These are phyloP conservation scores for Metalampra italica DNA, from an alignment of 2,888 invertebrate species.

Conservation along the genomic window DNA sequence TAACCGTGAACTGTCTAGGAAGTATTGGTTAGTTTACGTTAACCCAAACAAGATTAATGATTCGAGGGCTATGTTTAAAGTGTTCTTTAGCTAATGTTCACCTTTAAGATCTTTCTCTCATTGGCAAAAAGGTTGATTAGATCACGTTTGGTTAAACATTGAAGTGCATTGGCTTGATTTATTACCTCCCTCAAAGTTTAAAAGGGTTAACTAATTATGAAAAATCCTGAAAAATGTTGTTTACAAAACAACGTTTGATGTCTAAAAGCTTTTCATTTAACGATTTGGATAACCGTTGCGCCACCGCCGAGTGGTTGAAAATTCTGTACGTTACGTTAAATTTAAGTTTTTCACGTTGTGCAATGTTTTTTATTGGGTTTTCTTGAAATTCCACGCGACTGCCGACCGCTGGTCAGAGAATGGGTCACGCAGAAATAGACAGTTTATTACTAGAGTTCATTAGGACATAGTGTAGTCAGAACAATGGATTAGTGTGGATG, in stretches of 20 bases:
- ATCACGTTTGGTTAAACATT: too few species aligned
- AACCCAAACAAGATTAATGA: not conserved
- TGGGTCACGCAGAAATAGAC: slow-evolving; percentile 65
- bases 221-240: slow-evolving; percentile 26
- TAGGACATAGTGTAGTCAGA: slow-evolving; percentile 46
- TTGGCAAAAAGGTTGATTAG: too few species aligned
- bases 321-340: slow-evolving; percentile 26
- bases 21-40: slow-evolving; percentile 36
- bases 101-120: too few species aligned
- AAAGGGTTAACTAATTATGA: slow-evolving; percentile 18
- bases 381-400: slow-evolving; percentile 46
- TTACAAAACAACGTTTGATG: slow-evolving; percentile 44
- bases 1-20: slow-evolving; percentile 52
- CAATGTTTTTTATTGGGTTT: slow-evolving; percentile 56
- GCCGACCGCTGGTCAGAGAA: slow-evolving; percentile 45
- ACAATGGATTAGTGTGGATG: slow-evolving; percentile 37
- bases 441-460: slow-evolving; percentile 57
- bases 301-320: slow-evolving; percentile 35
- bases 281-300: slow-evolving; percentile 39
- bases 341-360: slow-evolving; percentile 43
- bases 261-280: slow-evolving; percentile 52
- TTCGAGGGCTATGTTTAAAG: not conserved
- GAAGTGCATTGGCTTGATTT: too few species aligned
- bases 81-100: too few species aligned
- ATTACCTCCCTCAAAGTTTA: too few species aligned